Base-by-base conservation (phyloP, 1,140 invertebrate species). In the Drosophila truncata region DNA sequence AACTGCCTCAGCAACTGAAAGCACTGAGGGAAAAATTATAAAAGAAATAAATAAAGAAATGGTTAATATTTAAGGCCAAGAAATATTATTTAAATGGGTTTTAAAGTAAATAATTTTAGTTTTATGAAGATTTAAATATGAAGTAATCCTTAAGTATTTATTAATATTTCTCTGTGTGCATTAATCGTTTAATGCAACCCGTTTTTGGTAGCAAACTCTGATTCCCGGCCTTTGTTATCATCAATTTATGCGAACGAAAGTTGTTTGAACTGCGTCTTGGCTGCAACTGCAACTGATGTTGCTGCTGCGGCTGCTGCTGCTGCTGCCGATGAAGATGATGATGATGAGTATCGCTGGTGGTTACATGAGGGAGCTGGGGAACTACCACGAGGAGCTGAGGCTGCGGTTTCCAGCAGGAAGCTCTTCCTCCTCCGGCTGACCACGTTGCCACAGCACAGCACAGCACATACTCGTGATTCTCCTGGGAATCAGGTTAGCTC, bases 231-330 rank as follows among this genome's bases (percentile, higher is more conserved):
- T 79, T 78, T 88, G 81, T 88, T 90, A 88, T 88, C 84, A 88
- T 81, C 77, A 85, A 90, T 88, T 88, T 88, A 90, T 88, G 82
- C 81, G 86, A 88, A 81, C 78, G 85, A 88, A 88, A 88, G 84
- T 88, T 90, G 85, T 75, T 90, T 84, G 85, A 87, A 59, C 54
- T 71, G 69, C 69, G 42, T 78, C 67, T 78, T 58, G 61, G 37
- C 37, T 55, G 25, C 57, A n/a, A 41, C 35, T 63, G 39, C 52
- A 49, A 37, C 20, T 55, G 33, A n/a, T 35, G 49, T 13, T 49
- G 62, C 9, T 18, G 20, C 25, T 60, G 73, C 25, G 57, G 73
- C 23, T 50, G 49, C 58, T 55, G 73, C 18, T 50, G 49, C 58
- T 55, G 79, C 46, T 52, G 49, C 27, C 42, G 33, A 49, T 64